These are phyloP conservation scores for Cryptoleucopteryx plumbea DNA, from an alignment of 2,113 vertebrate genomes.

Conservation along the genomic window DNA sequence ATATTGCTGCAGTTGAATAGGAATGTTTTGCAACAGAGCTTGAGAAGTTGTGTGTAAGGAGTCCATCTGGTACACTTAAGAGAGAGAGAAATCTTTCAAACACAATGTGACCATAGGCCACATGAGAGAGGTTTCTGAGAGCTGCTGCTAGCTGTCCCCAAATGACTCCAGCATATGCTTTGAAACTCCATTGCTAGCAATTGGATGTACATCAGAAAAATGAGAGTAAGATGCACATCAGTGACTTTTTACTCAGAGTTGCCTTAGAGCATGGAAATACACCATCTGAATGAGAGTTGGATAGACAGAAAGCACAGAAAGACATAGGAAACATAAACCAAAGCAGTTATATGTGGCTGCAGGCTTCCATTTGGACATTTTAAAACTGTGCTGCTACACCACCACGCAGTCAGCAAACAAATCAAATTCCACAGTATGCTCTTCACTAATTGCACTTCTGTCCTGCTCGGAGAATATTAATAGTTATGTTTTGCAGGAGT, in stretches of 20 bases:
- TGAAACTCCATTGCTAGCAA: not conserved
- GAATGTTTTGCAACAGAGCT: not conserved
- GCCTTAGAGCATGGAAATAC: not conserved
- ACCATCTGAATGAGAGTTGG: not conserved
- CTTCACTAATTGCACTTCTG: not conserved
- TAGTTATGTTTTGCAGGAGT: not conserved
- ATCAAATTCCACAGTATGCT: not conserved
- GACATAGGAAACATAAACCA: not conserved
- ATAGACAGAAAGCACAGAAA: not conserved
- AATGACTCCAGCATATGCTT: not conserved
- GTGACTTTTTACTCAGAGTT: not conserved
- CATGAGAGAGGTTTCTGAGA: not conserved
- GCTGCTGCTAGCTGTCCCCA: not conserved
- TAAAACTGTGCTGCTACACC: not conserved
- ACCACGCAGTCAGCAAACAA: not conserved
- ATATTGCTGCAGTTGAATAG: not conserved
- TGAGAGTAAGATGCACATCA: not conserved
- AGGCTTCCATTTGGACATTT: not conserved
- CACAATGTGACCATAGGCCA: not conserved
- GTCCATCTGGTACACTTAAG: not conserved
- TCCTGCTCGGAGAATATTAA: not conserved
- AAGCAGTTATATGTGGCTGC: not conserved
- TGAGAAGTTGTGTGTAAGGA: not conserved
- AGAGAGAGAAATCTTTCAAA: not conserved
- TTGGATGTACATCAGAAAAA: not conserved